A percentile compares a stretch with the other conserved stretches of the same genome.
Evolutionary conservation across 2,113 vertebrate species (phyloP).

Genomic region (Callipepla squamata): DNA sequence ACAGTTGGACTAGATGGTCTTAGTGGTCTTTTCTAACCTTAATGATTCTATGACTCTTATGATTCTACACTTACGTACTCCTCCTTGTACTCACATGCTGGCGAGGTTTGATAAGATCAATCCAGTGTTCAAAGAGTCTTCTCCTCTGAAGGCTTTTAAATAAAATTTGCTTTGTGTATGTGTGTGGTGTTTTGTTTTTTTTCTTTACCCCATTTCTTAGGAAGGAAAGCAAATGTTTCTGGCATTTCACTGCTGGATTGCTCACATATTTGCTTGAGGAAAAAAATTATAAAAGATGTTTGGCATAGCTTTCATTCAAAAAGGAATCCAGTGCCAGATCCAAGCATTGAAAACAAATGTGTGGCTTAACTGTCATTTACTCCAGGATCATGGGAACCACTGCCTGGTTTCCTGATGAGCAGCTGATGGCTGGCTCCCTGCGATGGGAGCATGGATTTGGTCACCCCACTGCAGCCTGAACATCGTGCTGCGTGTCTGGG

Average conservation of each 20-base stretch:
- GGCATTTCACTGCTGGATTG: conserved; percentile 43
- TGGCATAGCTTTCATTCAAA: conserved; percentile 74
- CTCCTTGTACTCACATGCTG: not conserved
- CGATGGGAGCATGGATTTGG: not conserved
- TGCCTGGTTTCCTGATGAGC: conserved; percentile 50
- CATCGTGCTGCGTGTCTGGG: not conserved
- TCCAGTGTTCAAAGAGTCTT: not conserved
- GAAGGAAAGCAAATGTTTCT: conserved; percentile 59
- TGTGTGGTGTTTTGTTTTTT: conserved; percentile 3
- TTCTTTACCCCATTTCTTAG: conserved; percentile 25
- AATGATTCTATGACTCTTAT: too few species aligned
- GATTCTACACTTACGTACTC: not conserved
- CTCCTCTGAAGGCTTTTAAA: not conserved
- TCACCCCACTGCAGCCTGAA: not conserved
- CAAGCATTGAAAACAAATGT: conserved; percentile 68
- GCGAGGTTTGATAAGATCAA: not conserved
- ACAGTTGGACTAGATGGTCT: too few species aligned
- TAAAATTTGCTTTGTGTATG: not conserved
- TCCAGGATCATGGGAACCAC: conserved; percentile 72
- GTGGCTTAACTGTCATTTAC: conserved; percentile 69
- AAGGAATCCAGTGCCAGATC: conserved; percentile 66
- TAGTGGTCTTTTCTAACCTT: too few species aligned
- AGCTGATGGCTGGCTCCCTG: not conserved
- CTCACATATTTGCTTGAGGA: conserved; percentile 61
- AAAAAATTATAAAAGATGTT: conserved; percentile 67